Conservation (phyloP, 2,888 invertebrate species). For the Heteropelma amictum region DNA sequence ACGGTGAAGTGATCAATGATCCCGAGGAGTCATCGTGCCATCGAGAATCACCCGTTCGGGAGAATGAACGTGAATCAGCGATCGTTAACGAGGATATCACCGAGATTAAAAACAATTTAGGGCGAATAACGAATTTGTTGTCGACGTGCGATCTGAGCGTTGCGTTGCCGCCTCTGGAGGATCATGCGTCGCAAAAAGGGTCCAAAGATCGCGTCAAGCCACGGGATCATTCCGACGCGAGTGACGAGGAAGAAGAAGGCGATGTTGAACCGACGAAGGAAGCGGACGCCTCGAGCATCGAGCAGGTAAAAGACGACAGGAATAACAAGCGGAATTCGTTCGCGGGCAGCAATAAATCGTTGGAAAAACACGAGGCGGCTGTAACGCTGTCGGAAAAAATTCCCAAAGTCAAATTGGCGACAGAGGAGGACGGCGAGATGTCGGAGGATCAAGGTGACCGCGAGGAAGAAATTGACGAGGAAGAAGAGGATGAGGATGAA, state of each 20-base stretch:
- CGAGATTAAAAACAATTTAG: not conserved
- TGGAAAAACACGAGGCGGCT: constrained; percentile 22
- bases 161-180: constrained; percentile 21
- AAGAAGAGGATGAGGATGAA: constrained; percentile 57
- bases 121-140: constrained; percentile 18
- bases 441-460: constrained; percentile 35
- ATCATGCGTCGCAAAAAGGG: constrained; percentile 1
- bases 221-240: constrained; percentile 12
- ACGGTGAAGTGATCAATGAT: constrained; percentile 66
- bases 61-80: not conserved
- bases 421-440: constrained; percentile 3
- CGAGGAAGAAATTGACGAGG: constrained; percentile 35
- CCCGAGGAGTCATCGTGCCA: constrained; percentile 66
- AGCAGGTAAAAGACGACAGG: not conserved
- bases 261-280: not conserved
- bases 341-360: constrained; percentile 15
- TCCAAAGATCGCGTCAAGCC: constrained; percentile 4
- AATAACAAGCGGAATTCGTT: not conserved
- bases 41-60: constrained; percentile 22
- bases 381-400: not conserved
- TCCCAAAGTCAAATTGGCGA: constrained; percentile 25
- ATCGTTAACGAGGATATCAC: not conserved
- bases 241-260: constrained; percentile 4
- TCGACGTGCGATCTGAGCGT: constrained; percentile 35
- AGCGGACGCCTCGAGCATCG: not conserved